Evolutionary conservation across 1,140 invertebrate species (phyloP).

Genomic region (Rhyacophila brunnea): DNA sequence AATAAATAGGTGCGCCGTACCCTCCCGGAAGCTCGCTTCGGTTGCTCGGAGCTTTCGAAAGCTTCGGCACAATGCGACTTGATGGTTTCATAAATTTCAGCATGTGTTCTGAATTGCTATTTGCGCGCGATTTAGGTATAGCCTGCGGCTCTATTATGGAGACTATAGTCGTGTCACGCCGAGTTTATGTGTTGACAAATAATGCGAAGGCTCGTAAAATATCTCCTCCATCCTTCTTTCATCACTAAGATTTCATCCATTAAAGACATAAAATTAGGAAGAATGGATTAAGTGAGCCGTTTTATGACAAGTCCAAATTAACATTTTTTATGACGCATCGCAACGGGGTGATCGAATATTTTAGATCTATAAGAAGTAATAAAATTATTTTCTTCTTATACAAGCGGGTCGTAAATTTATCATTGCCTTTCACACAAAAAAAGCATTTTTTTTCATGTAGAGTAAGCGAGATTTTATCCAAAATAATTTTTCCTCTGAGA

Average conservation of each 20-base stretch:
- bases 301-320: conserved; percentile 5
- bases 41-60: background rate
- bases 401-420: no score
- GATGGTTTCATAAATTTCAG: conserved; percentile 12
- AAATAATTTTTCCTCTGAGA: no score
- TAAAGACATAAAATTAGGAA: conserved; percentile 13
- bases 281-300: conserved; percentile 14
- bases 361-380: no score
- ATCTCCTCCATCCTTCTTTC: conserved; percentile 5
- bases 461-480: no score
- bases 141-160: background rate
- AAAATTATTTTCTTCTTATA: no score
- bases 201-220: conserved; percentile 10
- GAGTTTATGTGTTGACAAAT: conserved; percentile 19
- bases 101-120: conserved; percentile 1
- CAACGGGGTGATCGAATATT: background rate
- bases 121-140: conserved; percentile 1
- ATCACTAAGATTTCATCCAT: conserved; percentile 1
- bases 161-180: conserved; percentile 6
- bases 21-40: background rate
- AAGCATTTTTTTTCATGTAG: no score
- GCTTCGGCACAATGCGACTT: conserved; percentile 1
- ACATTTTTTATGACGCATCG: background rate
- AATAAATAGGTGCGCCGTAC: conserved; percentile 17
- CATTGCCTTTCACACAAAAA: no score